phyloP scores from a whole-genome alignment of 1,140 invertebrate species.

The Glossosoma conforme region DNA sequence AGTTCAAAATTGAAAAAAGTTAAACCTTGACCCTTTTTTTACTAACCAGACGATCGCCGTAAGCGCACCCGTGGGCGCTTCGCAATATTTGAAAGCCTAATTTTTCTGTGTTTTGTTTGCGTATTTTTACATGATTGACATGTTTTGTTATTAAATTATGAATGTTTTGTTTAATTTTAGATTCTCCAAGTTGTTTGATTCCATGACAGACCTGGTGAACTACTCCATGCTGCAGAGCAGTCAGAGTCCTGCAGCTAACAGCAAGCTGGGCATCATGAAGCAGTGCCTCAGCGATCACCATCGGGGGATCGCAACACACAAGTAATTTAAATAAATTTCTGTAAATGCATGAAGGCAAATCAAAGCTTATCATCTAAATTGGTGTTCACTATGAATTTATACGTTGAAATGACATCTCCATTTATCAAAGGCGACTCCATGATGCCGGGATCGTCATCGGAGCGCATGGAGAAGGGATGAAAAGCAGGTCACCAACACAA shows the following conservation, averaged over 20 bases:
- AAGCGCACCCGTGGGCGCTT: no score
- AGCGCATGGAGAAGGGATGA: no score
- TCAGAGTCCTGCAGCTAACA: neutral
- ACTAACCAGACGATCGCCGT: no score
- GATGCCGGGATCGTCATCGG: no score
- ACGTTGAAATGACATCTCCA: no score
- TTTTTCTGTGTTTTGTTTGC: neutral
- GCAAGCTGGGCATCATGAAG: conserved; percentile 2
- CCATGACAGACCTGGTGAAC: neutral
- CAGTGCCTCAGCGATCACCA: conserved; percentile 12
- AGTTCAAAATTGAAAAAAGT: no score
- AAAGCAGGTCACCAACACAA: no score
- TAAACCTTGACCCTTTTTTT: no score
- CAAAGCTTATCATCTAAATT: neutral
- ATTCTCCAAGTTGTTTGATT: conserved; percentile 5
- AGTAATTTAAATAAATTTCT: conserved; percentile 6
- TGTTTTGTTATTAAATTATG: neutral
- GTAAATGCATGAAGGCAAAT: neutral
- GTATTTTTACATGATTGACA: neutral
- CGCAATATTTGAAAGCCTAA: neutral
- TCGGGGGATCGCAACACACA: conserved; percentile 5
- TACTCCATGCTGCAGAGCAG: neutral
- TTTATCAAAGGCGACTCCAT: no score
- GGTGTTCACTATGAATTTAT: no score
- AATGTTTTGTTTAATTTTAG: conserved; percentile 3